These are phyloP conservation scores for Epizoanthus rinbou DNA, from an alignment of 92 coral and sea anemone species.

Conservation along the genomic window DNA sequence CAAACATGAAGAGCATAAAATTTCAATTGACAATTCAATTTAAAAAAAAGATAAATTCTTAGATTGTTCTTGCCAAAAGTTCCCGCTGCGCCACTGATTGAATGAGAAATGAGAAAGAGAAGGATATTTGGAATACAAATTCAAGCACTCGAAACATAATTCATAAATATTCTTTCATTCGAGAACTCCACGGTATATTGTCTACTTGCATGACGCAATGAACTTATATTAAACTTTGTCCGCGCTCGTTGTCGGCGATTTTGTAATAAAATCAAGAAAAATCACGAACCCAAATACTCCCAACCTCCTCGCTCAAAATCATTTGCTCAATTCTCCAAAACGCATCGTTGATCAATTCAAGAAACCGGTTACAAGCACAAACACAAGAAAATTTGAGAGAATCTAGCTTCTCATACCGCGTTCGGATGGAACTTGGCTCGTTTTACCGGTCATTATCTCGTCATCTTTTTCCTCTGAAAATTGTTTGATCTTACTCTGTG, in stretches of 20 bases:
- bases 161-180: too few species aligned
- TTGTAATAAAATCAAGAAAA: background rate
- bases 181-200: too few species aligned
- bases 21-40: too few species aligned
- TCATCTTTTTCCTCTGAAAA: background rate
- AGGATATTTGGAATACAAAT: too few species aligned
- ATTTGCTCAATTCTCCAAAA: constrained; percentile 19
- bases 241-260: background rate
- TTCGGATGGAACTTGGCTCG: constrained; percentile 34
- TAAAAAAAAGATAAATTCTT: too few species aligned
- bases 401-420: constrained; percentile 96
- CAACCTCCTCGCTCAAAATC: background rate
- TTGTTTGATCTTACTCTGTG: constrained; percentile 32
- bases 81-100: too few species aligned
- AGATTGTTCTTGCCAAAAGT: too few species aligned
- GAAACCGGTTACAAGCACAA: background rate
- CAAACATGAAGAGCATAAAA: too few species aligned
- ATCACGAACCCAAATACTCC: background rate
- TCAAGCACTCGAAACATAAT: too few species aligned
- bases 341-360: constrained; percentile 3
- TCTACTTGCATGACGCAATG: too few species aligned
- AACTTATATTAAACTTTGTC: too few species aligned
- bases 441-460: constrained; percentile 1
- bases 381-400: constrained; percentile 80
- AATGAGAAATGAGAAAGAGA: too few species aligned